Evolutionary conservation across 1,140 invertebrate genomes (phyloP).

Genomic region (Antheraea mylitta): DNA sequence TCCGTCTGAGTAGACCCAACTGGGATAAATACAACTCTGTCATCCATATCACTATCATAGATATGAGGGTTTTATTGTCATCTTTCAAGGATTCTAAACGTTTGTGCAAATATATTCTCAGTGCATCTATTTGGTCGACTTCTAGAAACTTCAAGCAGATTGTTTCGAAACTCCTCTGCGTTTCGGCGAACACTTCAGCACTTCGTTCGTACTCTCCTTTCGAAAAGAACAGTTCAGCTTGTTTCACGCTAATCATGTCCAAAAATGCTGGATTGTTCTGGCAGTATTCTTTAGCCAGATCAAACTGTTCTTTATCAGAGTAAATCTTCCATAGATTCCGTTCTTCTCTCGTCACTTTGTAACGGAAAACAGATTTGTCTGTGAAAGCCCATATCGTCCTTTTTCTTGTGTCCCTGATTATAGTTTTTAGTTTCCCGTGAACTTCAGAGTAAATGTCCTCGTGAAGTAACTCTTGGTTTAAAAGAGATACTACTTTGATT

Average conservation of each 20-base stretch:
- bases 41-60: conserved; percentile 96
- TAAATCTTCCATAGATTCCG: conserved; percentile 95
- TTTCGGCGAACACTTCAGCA: conserved; percentile 93
- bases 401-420: conserved; percentile 89
- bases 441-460: conserved; percentile 91
- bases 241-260: conserved; percentile 91
- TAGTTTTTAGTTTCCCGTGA: conserved; percentile 89
- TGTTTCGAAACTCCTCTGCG: conserved; percentile 95
- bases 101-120: conserved; percentile 91
- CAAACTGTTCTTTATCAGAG: conserved; percentile 92
- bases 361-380: conserved; percentile 90
- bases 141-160: conserved; percentile 95
- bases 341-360: conserved; percentile 91
- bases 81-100: conserved; percentile 80
- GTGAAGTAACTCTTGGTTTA: conserved; percentile 93
- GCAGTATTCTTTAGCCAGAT: conserved; percentile 90
- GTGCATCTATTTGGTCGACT: conserved; percentile 88
- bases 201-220: conserved; percentile 90
- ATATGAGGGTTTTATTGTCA: conserved; percentile 90
- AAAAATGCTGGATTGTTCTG: conserved; percentile 87
- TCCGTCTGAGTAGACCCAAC: conserved; percentile 85
- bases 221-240: conserved; percentile 93
- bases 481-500: conserved; percentile 90
- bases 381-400: conserved; percentile 94
- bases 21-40: conserved; percentile 95